Percentiles rank a stretch among this genome's conserved stretches.
Evolutionary conservation across 2,113 vertebrate genomes (phyloP).

Genomic region (Xerus inauris): DNA sequence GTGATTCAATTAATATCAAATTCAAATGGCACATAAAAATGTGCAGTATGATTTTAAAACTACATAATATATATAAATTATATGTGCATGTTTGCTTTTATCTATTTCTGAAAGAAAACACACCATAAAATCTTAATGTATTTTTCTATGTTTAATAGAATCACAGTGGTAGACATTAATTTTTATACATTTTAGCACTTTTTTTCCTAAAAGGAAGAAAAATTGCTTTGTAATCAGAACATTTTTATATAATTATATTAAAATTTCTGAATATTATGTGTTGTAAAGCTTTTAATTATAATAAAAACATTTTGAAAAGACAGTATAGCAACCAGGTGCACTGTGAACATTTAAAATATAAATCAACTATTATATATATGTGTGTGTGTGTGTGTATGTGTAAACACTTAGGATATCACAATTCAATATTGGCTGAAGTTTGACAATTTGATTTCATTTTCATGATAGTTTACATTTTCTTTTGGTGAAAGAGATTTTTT

Average conservation of each 20-base stretch:
- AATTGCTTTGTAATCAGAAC: not conserved
- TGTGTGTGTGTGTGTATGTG: too few relatives aligned
- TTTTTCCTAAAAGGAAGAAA: not conserved
- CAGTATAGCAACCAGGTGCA: not conserved
- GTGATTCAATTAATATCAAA: not conserved
- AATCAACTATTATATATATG: not conserved
- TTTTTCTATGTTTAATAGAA: not conserved
- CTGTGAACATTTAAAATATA: not conserved
- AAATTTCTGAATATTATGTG: not conserved
- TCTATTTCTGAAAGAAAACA: constrained; percentile 34
- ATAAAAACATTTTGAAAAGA: constrained; percentile 10
- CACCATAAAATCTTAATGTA: not conserved
- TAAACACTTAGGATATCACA: not conserved
- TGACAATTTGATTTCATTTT: constrained; percentile 35
- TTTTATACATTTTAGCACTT: not conserved
- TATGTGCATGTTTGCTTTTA: not conserved
- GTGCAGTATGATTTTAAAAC: not conserved
- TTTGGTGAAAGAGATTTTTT: not conserved
- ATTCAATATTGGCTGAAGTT: not conserved
- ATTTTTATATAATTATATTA: not conserved
- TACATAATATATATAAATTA: not conserved
- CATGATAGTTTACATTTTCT: not conserved
- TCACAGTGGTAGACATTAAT: not conserved
- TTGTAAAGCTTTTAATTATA: not conserved
- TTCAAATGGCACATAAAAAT: not conserved